Conservation (phyloP, 2,888 invertebrate species). For the Sphaerophoria taeniata region DNA sequence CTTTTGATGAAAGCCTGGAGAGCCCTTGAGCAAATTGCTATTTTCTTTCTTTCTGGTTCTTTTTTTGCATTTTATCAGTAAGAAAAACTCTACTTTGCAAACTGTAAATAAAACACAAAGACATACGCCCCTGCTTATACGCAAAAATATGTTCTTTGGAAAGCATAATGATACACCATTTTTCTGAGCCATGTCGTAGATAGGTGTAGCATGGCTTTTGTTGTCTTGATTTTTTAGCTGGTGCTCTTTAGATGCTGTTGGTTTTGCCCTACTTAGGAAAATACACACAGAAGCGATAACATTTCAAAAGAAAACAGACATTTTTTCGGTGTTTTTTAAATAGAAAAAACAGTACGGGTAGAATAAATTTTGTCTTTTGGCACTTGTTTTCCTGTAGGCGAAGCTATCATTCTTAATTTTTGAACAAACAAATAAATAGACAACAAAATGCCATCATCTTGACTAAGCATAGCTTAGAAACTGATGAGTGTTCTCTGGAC, state of each 20-base stretch:
- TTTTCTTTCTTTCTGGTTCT: constrained; percentile 30
- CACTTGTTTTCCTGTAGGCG: background rate
- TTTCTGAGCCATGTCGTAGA: constrained; percentile 24
- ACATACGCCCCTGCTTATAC: constrained; percentile 24
- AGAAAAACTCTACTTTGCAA: constrained; percentile 36
- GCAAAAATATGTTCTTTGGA: constrained; percentile 18
- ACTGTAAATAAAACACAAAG: constrained; percentile 32
- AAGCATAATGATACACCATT: constrained; percentile 41
- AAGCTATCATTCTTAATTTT: no score
- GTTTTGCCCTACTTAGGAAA: constrained; percentile 37
- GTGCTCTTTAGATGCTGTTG: background rate
- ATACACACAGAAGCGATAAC: constrained; percentile 24
- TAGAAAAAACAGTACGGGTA: constrained; percentile 30
- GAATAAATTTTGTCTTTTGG: constrained; percentile 34
- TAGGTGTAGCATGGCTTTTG: constrained; percentile 18
- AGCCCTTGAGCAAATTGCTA: no score
- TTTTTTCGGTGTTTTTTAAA: no score
- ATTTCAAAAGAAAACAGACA: constrained; percentile 24
- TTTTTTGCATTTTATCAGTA: constrained; percentile 23
- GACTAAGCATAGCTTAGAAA: no score
- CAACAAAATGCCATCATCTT: no score
- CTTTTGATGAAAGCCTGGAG: no score
- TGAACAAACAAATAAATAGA: no score
- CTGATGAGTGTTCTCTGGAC: no score
- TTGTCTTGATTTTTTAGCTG: background rate